A percentile compares a stretch with the other conserved stretches of the same genome.
Evolutionary conservation across 2,113 vertebrate genomes (phyloP).

Genomic region (Tautogolabrus adspersus): DNA sequence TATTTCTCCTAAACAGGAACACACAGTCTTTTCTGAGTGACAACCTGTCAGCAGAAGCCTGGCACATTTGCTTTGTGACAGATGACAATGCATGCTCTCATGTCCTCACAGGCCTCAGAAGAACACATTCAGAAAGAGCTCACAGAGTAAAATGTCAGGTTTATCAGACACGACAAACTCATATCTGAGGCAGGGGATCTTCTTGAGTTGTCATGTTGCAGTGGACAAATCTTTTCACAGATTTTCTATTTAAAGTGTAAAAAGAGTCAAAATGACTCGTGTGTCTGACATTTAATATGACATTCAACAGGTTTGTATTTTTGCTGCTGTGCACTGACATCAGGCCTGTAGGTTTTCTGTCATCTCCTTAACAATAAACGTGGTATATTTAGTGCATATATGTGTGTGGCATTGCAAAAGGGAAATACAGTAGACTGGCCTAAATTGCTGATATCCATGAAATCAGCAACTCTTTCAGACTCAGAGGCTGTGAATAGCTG

Average conservation of each 20-base stretch:
- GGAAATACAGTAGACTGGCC: constrained; percentile 41
- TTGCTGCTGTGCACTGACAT: constrained; percentile 6
- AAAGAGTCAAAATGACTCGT: constrained; percentile 9
- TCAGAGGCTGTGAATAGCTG: constrained; percentile 52
- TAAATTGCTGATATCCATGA: constrained; percentile 47
- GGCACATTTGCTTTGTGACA: constrained; percentile 36
- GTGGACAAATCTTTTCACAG: constrained; percentile 18
- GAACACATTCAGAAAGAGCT: constrained; percentile 32
- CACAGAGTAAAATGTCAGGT: constrained; percentile 13
- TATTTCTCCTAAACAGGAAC: neutral
- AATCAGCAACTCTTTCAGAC: constrained; percentile 69
- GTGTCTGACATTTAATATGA: constrained; percentile 52
- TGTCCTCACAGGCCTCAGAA: neutral
- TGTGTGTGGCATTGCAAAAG: constrained; percentile 9
- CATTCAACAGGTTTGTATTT: constrained; percentile 35
- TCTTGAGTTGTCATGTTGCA: neutral
- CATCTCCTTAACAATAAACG: constrained; percentile 9
- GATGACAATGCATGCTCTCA: constrained; percentile 17
- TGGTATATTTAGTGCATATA: neutral
- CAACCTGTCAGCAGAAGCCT: constrained; percentile 41
- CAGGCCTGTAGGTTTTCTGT: constrained; percentile 1
- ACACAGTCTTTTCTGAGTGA: constrained; percentile 30
- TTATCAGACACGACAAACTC: constrained; percentile 14
- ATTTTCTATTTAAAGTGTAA: constrained; percentile 33
- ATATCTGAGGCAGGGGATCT: constrained; percentile 4